Percentiles rank a stretch among this genome's conserved stretches.
phyloP scores from a whole-genome alignment of 2,113 vertebrate genomes.

The Dromaius novaehollandiae region DNA sequence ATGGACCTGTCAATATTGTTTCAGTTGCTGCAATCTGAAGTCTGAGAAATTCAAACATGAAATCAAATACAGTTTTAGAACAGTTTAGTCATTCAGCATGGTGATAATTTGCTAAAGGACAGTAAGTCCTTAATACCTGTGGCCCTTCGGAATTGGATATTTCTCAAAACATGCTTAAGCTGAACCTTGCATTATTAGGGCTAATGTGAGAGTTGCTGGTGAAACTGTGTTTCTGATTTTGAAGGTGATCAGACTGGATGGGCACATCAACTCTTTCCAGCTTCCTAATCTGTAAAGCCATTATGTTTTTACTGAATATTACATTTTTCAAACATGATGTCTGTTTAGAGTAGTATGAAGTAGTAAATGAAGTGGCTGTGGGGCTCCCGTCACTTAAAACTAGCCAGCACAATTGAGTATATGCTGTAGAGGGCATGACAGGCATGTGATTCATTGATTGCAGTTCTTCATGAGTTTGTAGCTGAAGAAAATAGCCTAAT shows the following conservation, averaged over 20 bases:
- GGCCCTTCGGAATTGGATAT: background rate
- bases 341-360: background rate
- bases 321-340: background rate
- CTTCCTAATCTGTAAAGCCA: background rate
- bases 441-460: slow-evolving; percentile 34
- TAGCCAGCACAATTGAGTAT: background rate
- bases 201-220: background rate
- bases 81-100: background rate
- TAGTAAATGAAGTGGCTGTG: slow-evolving; percentile 31
- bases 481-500: slow-evolving; percentile 6
- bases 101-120: background rate
- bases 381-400: slow-evolving; percentile 2
- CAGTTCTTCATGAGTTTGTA: slow-evolving; percentile 3
- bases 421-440: background rate
- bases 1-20: background rate
- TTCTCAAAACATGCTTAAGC: background rate
- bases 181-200: background rate
- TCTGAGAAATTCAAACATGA: background rate
- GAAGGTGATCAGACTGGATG: background rate
- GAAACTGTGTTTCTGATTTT: background rate
- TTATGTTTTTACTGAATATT: background rate
- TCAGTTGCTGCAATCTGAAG: background rate
- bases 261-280: background rate
- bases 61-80: background rate
- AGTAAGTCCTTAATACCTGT: background rate